Evolutionary conservation across 2,888 invertebrate species (phyloP), one percentile per base, ranked within the genome.

Genomic region (Gisinianus flammeolus): DNA sequence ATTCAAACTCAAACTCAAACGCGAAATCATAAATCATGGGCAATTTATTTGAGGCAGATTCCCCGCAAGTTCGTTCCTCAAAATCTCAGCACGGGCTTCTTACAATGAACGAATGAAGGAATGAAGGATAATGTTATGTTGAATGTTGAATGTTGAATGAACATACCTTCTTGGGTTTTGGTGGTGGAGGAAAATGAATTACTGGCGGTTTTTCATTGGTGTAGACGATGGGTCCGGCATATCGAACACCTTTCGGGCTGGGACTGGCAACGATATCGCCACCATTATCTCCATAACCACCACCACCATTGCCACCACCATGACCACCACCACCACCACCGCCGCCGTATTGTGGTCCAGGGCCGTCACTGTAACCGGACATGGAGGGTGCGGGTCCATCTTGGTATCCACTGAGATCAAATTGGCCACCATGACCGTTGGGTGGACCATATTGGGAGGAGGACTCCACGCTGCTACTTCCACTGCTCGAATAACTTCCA

Each of bases 181-280:
- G 85, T 74, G 85, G 85, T 1, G 82, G 83, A 35, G 85, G 85
- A 64, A 85, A 85, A 68, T 83, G 83, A 73, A 85, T 85, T 2
- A 85, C 81, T 54, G 85, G 85, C 31, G 83, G 84, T 69, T 82
- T 84, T 58, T 83, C 84, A 80, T 84, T 82, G n/a, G 83, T 77
- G 75, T 85, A 84, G 1, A 85, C 85, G 54, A 85, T 84, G 16
- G 85, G 85, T 12, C 85, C 85, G 3, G 85, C 85, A 79, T 85
- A 85, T 52, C 79, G 52, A 10, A 83, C 78, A n/a, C 83, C 83
- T 71, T 82, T 80, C 10, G 75, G 71, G 10, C 64, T 72, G 2
- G 78, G 68, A 5, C 78, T 75, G 22, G 79, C 80, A 30, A 78
- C 30, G 5, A 70, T 74, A 24, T 68, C 66, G 5, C 64, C 75